Conservation (phyloP, 2,888 invertebrate species). For the Leucophenga maculata region DNA sequence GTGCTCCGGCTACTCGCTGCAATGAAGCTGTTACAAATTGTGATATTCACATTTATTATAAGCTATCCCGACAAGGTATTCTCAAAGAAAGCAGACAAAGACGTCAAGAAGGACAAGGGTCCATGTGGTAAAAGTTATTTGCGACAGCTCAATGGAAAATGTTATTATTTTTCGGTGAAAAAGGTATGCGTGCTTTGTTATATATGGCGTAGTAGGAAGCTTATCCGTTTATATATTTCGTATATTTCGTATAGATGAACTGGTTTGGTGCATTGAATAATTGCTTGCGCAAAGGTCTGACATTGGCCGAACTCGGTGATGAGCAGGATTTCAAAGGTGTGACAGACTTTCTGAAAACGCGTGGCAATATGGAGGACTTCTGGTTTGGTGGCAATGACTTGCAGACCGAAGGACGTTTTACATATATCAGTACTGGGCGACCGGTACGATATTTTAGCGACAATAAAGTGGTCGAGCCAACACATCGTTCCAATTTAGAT, state of each 20-base stretch:
- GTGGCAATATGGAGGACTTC: slow-evolving; percentile 45
- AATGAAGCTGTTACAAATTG: slow-evolving; percentile 49
- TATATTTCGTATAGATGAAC: slow-evolving; percentile 41
- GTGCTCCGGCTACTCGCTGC: slow-evolving; percentile 29
- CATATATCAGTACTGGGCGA: slow-evolving; percentile 49
- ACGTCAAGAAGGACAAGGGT: slow-evolving; percentile 30
- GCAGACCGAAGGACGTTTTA: slow-evolving; percentile 47
- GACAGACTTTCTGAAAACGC: slow-evolving; percentile 26
- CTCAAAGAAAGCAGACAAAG: slow-evolving; percentile 5
- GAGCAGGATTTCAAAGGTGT: slow-evolving; percentile 42
- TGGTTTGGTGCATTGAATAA: slow-evolving; percentile 56
- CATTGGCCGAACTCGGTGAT: slow-evolving; percentile 44
- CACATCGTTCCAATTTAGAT: slow-evolving; percentile 49
- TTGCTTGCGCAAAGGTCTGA: slow-evolving; percentile 50
- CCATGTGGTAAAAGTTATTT: slow-evolving; percentile 49
- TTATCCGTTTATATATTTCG: neutral
- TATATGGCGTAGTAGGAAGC: neutral
- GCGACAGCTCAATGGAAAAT: slow-evolving; percentile 43
- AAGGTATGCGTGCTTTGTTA: slow-evolving; percentile 41
- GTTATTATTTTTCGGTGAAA: slow-evolving; percentile 47
- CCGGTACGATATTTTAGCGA: slow-evolving; percentile 41
- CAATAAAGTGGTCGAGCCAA: slow-evolving; percentile 33
- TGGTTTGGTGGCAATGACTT: slow-evolving; percentile 57
- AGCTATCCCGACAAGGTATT: slow-evolving; percentile 42
- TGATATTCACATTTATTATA: slow-evolving; percentile 45